Conservation (phyloP, 2,888 invertebrate genomes). For the Cerceris rybyensis region DNA sequence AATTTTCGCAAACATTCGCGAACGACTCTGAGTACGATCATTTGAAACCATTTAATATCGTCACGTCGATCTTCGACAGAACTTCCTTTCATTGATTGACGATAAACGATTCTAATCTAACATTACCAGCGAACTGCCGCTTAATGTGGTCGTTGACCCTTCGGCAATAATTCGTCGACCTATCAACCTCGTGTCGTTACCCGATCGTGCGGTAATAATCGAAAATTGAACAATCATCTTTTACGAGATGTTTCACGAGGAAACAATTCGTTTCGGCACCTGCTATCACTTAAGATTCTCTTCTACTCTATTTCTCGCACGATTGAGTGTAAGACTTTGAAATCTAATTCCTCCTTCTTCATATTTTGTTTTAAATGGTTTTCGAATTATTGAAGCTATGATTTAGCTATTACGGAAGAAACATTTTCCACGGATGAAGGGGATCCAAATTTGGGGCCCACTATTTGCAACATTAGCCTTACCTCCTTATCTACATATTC, state of each 20-base stretch:
- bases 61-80: constrained; percentile 39
- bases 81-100: constrained; percentile 66
- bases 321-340: no score
- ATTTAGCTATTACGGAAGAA: no score
- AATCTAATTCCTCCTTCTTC: no score
- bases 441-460: no score
- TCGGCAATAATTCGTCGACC: constrained; percentile 50
- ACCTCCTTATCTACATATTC: no score
- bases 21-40: not conserved
- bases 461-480: no score
- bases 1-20: no score
- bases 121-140: constrained; percentile 46
- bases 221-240: constrained; percentile 36
- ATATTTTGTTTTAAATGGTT: no score
- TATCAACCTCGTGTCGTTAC: constrained; percentile 33
- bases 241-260: not conserved
- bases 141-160: constrained; percentile 60
- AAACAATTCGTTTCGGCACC: not conserved
- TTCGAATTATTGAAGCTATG: no score
- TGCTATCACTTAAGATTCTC: not conserved
- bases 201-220: constrained; percentile 33
- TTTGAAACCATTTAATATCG: constrained; percentile 1
- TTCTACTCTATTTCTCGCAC: no score
- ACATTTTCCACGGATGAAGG: no score
- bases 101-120: constrained; percentile 67